phyloP scores from a whole-genome alignment of 2,113 vertebrate genomes.

The Gulo gulo region DNA sequence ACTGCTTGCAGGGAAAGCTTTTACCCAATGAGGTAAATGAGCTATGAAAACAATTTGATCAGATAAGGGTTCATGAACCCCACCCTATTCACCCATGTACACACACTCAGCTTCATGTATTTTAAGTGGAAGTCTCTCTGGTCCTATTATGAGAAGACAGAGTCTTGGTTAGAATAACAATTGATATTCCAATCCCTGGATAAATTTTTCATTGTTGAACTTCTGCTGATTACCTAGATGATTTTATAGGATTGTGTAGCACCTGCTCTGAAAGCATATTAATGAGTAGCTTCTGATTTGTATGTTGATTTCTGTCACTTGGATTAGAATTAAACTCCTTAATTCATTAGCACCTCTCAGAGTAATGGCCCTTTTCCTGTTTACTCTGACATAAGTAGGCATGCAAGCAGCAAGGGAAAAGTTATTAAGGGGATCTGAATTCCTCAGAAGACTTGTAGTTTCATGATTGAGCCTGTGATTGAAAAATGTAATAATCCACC shows the following conservation, averaged over 20 bases:
- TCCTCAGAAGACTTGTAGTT: neutral
- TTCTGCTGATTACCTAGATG: conserved; percentile 15
- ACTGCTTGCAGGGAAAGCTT: conserved; percentile 37
- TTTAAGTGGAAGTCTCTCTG: conserved; percentile 36
- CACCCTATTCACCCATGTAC: neutral
- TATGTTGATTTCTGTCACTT: neutral
- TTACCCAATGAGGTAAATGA: conserved; percentile 19
- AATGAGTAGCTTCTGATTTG: neutral
- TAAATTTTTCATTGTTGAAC: conserved; percentile 39
- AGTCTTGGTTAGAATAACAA: conserved; percentile 38
- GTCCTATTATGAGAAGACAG: conserved; percentile 13
- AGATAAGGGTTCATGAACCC: neutral
- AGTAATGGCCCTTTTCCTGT: neutral
- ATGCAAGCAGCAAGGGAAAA: neutral
- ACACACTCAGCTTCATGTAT: neutral
- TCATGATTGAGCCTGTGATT: conserved; percentile 7
- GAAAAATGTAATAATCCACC: neutral
- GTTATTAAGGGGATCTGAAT: neutral
- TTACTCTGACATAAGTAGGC: neutral
- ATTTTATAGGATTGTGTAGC: conserved; percentile 20
- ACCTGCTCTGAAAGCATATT: conserved; percentile 17
- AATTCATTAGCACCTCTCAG: conserved; percentile 41
- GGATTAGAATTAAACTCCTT: conserved; percentile 43
- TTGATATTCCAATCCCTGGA: neutral
- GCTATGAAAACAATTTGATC: conserved; percentile 2